Evolutionary conservation across 2,888 invertebrate species (phyloP), one percentile per base, ranked within the genome.

Genomic region (Habroteleia sp.): DNA sequence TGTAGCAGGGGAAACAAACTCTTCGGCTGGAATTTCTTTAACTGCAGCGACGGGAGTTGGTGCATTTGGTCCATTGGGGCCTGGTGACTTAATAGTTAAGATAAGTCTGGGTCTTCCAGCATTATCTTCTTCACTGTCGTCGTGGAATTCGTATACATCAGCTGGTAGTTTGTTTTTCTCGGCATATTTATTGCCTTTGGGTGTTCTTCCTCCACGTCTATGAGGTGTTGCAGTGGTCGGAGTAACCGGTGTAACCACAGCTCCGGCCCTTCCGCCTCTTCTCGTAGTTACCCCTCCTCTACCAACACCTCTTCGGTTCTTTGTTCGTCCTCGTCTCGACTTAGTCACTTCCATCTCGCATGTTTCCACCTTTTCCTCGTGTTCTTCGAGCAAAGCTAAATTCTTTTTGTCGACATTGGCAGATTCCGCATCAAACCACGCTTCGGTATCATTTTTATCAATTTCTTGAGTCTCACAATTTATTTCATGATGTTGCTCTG

Each of bases 141-240:
- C 97, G 79, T 95, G 93, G 85, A 97, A 97, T 86, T 97, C 97
- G 85, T 97, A 97, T 1, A 97, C 92, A 84, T 97, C 97, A 5
- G 94, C 93, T 0, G 93, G 91, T 44, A 91, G 89, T 79, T 92
- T 92, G 42, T 86, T 88, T 79, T 90, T 91, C 77, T 90, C 92
- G 5, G 89, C 80, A 35, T 87, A 86, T 37, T 88, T 88, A 6
- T 79, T 85, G 37, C 83, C 86, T 5, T 85, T 86, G 0, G 85
- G 85, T 27, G 89, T 89, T 78, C 90, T 89, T 2, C 90, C 90
- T 1, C 89, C 89, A 1, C 88, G 82, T 69, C 84, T 83, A 0
- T 83, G 80, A 1, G 77, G 27, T 0, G 46, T 41, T 0, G 20
- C 44, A 0, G 63, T 1, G 1, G 33, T 10, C 2, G 33, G 50